phyloP scores from a whole-genome alignment of 2,888 invertebrate genomes.

The Leucozona laternaria region DNA sequence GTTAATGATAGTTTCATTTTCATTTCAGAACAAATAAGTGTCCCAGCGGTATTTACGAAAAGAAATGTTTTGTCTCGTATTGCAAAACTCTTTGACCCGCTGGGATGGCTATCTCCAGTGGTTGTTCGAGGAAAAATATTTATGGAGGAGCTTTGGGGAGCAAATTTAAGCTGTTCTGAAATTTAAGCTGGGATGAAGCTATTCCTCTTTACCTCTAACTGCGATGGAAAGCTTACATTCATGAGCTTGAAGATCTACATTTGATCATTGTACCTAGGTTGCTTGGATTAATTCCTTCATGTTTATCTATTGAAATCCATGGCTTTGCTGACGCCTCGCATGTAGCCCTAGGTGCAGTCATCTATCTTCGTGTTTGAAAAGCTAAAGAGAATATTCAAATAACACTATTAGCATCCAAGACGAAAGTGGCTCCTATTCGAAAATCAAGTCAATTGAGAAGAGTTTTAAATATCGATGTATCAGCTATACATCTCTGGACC shows the following conservation, averaged over 20 bases:
- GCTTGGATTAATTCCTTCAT: slow-evolving; percentile 19
- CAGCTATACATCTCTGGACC: slow-evolving; percentile 34
- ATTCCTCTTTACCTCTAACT: neutral
- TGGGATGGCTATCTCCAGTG: slow-evolving; percentile 29
- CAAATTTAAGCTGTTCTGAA: neutral
- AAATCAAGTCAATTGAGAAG: neutral
- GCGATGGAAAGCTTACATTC: slow-evolving; percentile 25
- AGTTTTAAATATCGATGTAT: slow-evolving; percentile 8
- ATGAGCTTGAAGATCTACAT: slow-evolving; percentile 2
- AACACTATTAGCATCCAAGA: slow-evolving; percentile 21
- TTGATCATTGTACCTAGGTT: neutral
- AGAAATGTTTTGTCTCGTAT: slow-evolving; percentile 20
- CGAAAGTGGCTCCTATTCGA: slow-evolving; percentile 14
- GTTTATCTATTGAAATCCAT: slow-evolving; percentile 5
- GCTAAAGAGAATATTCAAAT: neutral
- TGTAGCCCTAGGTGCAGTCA: slow-evolving; percentile 27
- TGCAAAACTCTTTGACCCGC: neutral
- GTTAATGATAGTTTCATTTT: slow-evolving; percentile 39
- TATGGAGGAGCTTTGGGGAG: slow-evolving; percentile 20
- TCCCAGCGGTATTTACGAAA: slow-evolving; percentile 15
- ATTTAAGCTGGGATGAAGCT: slow-evolving; percentile 12
- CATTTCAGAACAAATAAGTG: slow-evolving; percentile 11
- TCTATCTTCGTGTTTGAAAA: slow-evolving; percentile 12
- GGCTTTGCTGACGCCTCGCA: slow-evolving; percentile 34
- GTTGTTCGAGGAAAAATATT: slow-evolving; percentile 19